Base-by-base conservation (phyloP, 1,140 invertebrate species). In the Dreissena rostriformis region DNA sequence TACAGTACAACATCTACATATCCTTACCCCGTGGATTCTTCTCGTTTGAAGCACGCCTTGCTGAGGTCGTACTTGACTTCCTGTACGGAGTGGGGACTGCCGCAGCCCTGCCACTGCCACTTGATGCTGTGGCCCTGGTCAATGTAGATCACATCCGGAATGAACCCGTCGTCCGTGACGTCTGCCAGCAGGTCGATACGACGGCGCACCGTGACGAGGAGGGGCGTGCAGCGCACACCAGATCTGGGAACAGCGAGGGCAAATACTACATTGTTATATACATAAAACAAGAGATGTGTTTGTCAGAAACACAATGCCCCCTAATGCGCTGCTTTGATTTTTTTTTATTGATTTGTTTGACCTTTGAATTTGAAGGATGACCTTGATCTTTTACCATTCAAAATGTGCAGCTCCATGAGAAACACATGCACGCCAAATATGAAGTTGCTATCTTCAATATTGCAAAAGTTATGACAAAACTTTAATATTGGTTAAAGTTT, bases 21-120 rank as follows among this genome's bases (percentile, higher is more conserved):
- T 39, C 39, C 39, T 79, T 74, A 89, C 86, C 85, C 87, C 17
- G 86, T 72, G 53, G 82, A 88, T 22, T 86, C 80, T n/a, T 86
- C 85, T 39, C 84, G 86, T 67, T 79, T 80, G 70, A 91, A 89
- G 57, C 88, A 88, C 0, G 87, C 87, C 71, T 83, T 89, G n/a
- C 87, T 87, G 68, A 89, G 87, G 15, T 77, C 76, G 71, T 90
- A 92, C 67, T 84, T 86, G 1, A 91, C 89, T 86, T 93, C 92
- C 55, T 85, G 88, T 26, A 94, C 87, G 19, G 89, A 88, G 74
- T 91, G 90, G 5, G 92, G 93, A 7, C 87, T 87, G 0, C 80
- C 71, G 76, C 91, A 91, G 39, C 88, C 81, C 57, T 90, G 90
- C 93, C 93, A 94, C 12, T 85, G 82, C 93, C 92, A 94, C 49